These are phyloP conservation scores for Temnothorax rugatulus DNA, from an alignment of 2,888 invertebrate species.

Conservation along the genomic window DNA sequence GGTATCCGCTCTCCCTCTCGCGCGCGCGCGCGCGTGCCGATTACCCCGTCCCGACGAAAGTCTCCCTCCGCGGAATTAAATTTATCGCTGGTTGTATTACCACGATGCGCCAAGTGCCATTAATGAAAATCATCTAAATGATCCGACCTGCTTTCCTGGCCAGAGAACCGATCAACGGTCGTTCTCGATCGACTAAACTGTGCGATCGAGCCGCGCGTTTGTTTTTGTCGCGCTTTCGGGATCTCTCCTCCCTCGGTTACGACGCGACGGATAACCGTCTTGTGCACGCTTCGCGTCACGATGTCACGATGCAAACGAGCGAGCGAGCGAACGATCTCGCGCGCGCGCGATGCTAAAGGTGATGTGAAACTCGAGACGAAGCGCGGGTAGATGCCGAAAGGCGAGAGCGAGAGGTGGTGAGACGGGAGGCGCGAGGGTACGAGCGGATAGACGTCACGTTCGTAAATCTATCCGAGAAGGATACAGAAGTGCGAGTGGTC, in stretches of 20 bases:
- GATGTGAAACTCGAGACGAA: constrained; percentile 72
- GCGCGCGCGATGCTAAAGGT: constrained; percentile 70
- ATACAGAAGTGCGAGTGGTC: not conserved
- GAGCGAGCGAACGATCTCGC: not conserved
- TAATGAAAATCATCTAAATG: constrained; percentile 3
- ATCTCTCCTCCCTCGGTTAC: constrained; percentile 46
- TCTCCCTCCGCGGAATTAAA: constrained; percentile 46
- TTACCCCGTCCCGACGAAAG: not conserved
- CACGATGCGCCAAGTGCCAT: not conserved
- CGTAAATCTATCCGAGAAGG: constrained; percentile 51
- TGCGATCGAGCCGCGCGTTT: not conserved
- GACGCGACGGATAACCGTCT: constrained; percentile 12
- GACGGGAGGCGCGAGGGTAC: constrained; percentile 15
- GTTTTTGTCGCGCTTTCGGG: constrained; percentile 15
- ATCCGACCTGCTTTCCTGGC: not conserved
- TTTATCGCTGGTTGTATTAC: constrained; percentile 55
- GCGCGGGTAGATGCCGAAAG: constrained; percentile 39
- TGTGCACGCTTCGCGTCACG: constrained; percentile 40
- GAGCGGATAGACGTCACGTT: constrained; percentile 49
- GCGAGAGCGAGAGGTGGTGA: constrained; percentile 27
- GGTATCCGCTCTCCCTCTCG: not conserved
- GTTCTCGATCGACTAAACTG: not conserved
- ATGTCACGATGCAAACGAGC: constrained; percentile 58
- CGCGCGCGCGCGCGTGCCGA: not conserved
- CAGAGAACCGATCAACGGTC: not conserved